A percentile compares a stretch with the other conserved stretches of the same genome.
Evolutionary conservation across 1,140 invertebrate genomes (phyloP).

Genomic region (Papilio xuthus): DNA sequence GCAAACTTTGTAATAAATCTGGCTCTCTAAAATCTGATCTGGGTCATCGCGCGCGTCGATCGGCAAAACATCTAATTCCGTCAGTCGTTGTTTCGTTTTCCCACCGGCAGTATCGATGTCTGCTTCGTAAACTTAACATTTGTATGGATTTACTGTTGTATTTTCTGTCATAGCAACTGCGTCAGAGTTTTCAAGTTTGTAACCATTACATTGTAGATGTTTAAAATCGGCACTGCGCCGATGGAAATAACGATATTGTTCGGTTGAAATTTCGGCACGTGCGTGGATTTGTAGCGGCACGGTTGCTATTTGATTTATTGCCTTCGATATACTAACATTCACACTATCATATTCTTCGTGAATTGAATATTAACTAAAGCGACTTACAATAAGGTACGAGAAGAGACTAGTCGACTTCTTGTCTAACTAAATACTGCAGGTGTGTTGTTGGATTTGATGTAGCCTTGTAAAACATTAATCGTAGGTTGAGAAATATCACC

Average conservation of each 20-base stretch:
- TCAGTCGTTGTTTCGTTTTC: conserved; percentile 59
- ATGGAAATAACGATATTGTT: conserved; percentile 37
- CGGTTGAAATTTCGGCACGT: conserved; percentile 27
- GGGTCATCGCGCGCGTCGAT: conserved; percentile 57
- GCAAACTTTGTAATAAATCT: conserved; percentile 53
- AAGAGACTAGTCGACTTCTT: too few relatives aligned
- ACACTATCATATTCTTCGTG: not conserved
- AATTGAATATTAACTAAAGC: not conserved
- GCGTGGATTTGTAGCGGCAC: conserved; percentile 12
- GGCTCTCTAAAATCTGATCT: conserved; percentile 46
- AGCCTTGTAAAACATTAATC: too few relatives aligned
- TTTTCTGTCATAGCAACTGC: conserved; percentile 65
- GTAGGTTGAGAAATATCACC: too few relatives aligned
- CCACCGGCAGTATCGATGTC: conserved; percentile 47
- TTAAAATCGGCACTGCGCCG: conserved; percentile 31
- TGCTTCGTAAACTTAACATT: conserved; percentile 48
- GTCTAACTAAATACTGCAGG: too few relatives aligned
- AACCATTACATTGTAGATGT: conserved; percentile 36
- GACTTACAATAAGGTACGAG: too few relatives aligned
- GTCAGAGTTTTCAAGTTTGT: conserved; percentile 43
- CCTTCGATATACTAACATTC: not conserved
- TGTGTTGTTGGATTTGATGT: too few relatives aligned
- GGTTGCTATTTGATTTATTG: conserved; percentile 25
- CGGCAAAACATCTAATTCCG: conserved; percentile 69
- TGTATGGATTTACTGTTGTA: conserved; percentile 50